Conservation (phyloP, 2,113 vertebrate genomes). For the Erinaceus europaeus region DNA sequence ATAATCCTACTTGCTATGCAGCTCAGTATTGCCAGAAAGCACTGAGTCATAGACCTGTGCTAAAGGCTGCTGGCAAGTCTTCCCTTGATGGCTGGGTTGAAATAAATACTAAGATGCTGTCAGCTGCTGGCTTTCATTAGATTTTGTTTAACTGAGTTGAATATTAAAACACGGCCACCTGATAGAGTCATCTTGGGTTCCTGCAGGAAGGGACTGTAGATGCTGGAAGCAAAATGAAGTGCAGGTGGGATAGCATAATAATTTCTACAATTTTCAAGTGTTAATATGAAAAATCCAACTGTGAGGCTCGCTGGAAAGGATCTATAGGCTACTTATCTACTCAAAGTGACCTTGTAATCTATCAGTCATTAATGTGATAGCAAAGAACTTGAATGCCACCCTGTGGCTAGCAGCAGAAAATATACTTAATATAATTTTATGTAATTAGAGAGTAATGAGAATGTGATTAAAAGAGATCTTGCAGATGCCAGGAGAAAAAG, state of each 20-base stretch:
- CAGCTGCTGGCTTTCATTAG: slow-evolving; percentile 59
- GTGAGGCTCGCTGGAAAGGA: slow-evolving; percentile 63
- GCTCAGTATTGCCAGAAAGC: slow-evolving; percentile 62
- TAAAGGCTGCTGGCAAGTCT: slow-evolving; percentile 66
- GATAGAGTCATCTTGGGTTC: slow-evolving; percentile 64
- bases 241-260: slow-evolving; percentile 61
- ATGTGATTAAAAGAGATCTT: slow-evolving; percentile 54
- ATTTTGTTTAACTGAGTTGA: slow-evolving; percentile 49
- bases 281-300: slow-evolving; percentile 73
- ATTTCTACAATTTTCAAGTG: slow-evolving; percentile 71
- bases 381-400: slow-evolving; percentile 83
- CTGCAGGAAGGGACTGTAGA: slow-evolving; percentile 51
- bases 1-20: slow-evolving; percentile 58
- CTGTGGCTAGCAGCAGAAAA: slow-evolving; percentile 79
- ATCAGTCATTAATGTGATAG: slow-evolving; percentile 74
- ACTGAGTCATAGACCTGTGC: slow-evolving; percentile 48
- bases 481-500: slow-evolving; percentile 33
- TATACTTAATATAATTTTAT: slow-evolving; percentile 63
- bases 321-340: slow-evolving; percentile 70
- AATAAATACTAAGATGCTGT: slow-evolving; percentile 63
- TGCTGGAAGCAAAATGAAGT: slow-evolving; percentile 63
- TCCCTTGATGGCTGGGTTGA: slow-evolving; percentile 35
- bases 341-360: slow-evolving; percentile 83
- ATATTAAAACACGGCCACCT: slow-evolving; percentile 68
- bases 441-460: slow-evolving; percentile 78